Evolutionary conservation across 2,888 invertebrate genomes (phyloP).

Genomic region (Andrena fulva): DNA sequence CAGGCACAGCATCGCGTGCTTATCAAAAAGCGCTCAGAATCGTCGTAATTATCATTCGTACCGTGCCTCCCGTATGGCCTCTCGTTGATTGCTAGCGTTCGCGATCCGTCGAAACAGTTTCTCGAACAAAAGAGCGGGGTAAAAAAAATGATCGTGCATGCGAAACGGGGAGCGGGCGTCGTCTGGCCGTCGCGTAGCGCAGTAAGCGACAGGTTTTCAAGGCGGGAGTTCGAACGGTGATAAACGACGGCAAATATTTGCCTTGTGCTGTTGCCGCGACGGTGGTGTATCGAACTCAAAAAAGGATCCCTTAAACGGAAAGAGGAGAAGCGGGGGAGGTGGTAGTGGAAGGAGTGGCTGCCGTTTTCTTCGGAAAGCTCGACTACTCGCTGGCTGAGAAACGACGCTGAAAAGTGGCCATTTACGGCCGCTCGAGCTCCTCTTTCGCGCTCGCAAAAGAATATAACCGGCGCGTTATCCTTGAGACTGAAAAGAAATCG

Average conservation of each 20-base stretch:
- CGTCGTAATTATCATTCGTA: conserved; percentile 51
- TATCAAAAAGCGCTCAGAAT: conserved; percentile 39
- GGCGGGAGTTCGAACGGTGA: conserved; percentile 37
- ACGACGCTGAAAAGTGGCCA: conserved; percentile 16
- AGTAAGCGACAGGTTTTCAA: conserved; percentile 15
- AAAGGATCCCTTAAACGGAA: conserved; percentile 15
- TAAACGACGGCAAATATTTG: conserved; percentile 61
- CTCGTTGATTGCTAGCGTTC: conserved; percentile 32
- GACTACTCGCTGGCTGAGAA: conserved; percentile 7
- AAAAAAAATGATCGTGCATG: conserved; percentile 10
- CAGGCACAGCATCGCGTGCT: conserved; percentile 22
- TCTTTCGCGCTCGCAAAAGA: not conserved
- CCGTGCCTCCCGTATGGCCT: conserved; percentile 5
- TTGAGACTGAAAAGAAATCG: conserved; percentile 51
- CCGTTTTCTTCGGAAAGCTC: conserved; percentile 18
- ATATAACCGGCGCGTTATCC: conserved; percentile 44
- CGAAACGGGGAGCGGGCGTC: not conserved
- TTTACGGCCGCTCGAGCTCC: not conserved
- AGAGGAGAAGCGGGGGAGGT: not conserved
- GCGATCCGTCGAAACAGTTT: conserved; percentile 25
- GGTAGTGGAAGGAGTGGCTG: not conserved
- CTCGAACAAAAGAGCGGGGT: conserved; percentile 37
- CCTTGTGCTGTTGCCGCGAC: conserved; percentile 14
- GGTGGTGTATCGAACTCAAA: conserved; percentile 23
- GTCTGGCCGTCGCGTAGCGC: not conserved